A percentile compares a stretch with the other conserved stretches of the same genome.
phyloP scores from a whole-genome alignment of 2,888 invertebrate species.

The Amphimallon solstitiale region DNA sequence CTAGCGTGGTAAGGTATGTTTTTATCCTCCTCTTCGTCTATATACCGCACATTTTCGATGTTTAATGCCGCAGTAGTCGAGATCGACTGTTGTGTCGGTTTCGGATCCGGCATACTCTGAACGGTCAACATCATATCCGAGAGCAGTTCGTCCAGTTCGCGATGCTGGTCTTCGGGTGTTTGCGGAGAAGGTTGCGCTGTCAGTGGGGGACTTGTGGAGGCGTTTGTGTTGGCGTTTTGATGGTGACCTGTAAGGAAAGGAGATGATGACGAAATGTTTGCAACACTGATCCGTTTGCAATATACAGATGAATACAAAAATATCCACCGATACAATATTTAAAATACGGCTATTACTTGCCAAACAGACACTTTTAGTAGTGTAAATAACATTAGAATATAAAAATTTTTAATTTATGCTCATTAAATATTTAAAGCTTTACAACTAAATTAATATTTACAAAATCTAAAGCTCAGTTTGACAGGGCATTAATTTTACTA shows the following conservation, averaged over 20 bases:
- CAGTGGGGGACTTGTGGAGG: conserved; percentile 62
- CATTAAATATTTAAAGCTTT: too few relatives aligned
- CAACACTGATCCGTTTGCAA: conserved; percentile 5
- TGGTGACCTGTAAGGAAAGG: conserved; percentile 58
- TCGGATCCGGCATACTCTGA: conserved; percentile 78
- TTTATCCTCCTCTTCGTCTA: conserved; percentile 64
- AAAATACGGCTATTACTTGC: too few relatives aligned
- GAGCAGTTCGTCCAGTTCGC: conserved; percentile 85
- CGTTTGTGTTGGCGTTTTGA: conserved; percentile 63
- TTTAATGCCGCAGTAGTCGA: conserved; percentile 48
- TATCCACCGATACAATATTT: too few relatives aligned
- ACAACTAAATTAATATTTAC: too few relatives aligned
- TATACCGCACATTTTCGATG: conserved; percentile 60
- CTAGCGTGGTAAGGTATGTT: conserved; percentile 92
- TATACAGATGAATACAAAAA: too few relatives aligned
- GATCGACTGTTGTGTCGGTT: conserved; percentile 51
- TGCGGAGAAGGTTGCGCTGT: conserved; percentile 63
- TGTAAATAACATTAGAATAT: too few relatives aligned
- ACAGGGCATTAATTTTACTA: too few relatives aligned
- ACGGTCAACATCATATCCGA: conserved; percentile 89
- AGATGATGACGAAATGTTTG: conserved; percentile 21
- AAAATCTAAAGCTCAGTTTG: too few relatives aligned
- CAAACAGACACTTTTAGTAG: too few relatives aligned
- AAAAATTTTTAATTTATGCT: too few relatives aligned
- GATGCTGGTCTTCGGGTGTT: conserved; percentile 67